These are phyloP conservation scores for Alca torda DNA, from an alignment of 2,797 vertebrate genomes.

Conservation along the genomic window DNA sequence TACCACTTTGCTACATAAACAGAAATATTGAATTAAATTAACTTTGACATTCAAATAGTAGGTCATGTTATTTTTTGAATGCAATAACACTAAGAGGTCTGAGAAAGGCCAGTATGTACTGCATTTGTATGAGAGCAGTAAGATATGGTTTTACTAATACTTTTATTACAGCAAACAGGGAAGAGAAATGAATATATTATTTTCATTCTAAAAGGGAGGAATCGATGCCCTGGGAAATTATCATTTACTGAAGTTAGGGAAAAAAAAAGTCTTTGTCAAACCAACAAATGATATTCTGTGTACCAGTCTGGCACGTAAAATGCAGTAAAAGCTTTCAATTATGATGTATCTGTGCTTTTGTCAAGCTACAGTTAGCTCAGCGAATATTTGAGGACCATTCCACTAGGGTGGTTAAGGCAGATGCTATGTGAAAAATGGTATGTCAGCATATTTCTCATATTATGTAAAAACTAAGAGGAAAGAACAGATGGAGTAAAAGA, in stretches of 20 bases:
- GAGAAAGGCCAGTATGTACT: not conserved
- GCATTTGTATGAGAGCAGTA: not conserved
- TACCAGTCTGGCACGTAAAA: not conserved
- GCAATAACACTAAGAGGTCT: not conserved
- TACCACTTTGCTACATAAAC: not conserved
- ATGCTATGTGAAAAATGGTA: not conserved
- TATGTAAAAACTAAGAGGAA: not conserved
- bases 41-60: not conserved
- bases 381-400: conserved; percentile 3
- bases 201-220: not conserved
- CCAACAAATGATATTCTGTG: not conserved
- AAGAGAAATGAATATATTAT: not conserved
- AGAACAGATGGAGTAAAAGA: conserved; percentile 13
- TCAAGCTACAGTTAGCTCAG: not conserved
- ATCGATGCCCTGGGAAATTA: not conserved
- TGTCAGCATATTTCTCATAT: not conserved
- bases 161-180: not conserved
- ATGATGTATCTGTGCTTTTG: not conserved
- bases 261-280: not conserved
- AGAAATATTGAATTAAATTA: not conserved
- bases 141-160: not conserved
- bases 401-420: not conserved
- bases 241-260: not conserved
- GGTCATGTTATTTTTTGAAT: not conserved
- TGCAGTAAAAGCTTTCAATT: not conserved